Base-by-base conservation (phyloP, 2,888 invertebrate species). In the Euplagia quadripunctaria region DNA sequence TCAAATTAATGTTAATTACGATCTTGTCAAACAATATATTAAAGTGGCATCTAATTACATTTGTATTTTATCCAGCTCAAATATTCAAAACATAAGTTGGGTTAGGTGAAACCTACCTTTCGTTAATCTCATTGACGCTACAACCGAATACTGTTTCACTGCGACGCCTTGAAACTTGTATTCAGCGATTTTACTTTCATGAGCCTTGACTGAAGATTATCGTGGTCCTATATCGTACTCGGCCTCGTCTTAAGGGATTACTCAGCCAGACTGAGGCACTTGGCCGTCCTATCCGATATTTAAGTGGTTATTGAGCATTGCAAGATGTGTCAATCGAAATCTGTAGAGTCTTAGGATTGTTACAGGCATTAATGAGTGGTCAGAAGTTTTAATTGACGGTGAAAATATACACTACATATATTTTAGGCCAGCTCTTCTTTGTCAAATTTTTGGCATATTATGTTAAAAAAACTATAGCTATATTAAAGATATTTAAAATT, bases 151-250 rank as follows among this genome's bases (percentile, higher is more conserved):
- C 73, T 74, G 79, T 58, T 65, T 72, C 67, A 43, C 70, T 75
- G 74, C 74, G 63, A 67, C 68, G 52, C 71, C 75, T 75, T 68
- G 66, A 86, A 89, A 82, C 79, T 86, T 86, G 84, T 86, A 85
- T 87, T 90, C 88, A 91, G 90, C 89, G 85, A 90, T 90, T 88
- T 89, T 86, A 82, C 90, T 88, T 91, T 88, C 87, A 88, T 83
- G 82, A 81, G 83, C 87, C 88, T 89, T 86, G 86, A 89, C 86
- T 87, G 86, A 86, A 90, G 91, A 93, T 93, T 92, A 93, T 91
- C 92, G 85, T 83, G 84, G 86, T 81, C 87, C 85, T 92, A 88
- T 89, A 90, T 91, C 90, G 89, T 86, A 82, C 82, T 84, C 81
- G 85, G 79, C 86, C 87, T 82, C 85, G 86, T 84, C 86, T 85